Evolutionary conservation across 1,140 invertebrate species (phyloP), one percentile per base, ranked within the genome.

Genomic region (Rhagoletis pomonella): DNA sequence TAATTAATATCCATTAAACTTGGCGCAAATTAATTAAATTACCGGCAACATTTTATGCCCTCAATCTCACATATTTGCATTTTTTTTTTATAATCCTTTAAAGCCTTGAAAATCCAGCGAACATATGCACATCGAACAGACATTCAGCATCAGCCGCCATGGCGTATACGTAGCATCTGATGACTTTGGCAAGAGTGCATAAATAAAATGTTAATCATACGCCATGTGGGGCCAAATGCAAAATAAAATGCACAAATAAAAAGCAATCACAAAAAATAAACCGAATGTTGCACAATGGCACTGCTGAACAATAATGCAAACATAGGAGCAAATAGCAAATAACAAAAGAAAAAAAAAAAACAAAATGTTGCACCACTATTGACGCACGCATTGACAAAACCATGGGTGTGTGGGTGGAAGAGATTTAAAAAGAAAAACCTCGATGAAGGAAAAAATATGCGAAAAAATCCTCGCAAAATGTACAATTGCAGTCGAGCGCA

Each of bases 161-260:
- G 73, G 44, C 73, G 44, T 81, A 81, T 81, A 81, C 47, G 47
- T 55, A 29, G 44, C 50, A 81, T 29, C 29, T 29, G 29, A 29
- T 81, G 6, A 58, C 47, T 55, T 81, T 10, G 73, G 47, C 47
- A 81, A 55, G 73, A 81, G 73, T 81, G 73, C 73, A 81, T 81
- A 81, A 81, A 81, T 81, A 81, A 81, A 81, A 81, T 81, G 73
- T 81, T 81, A 81, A 81, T 81, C 73, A 81, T 81, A 81, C 73
- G 73, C n/a, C 73, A 50, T 81, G 73, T 81, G 73, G 47, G 73
- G 73, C 47, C 73, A 81, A 81, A 81, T 81, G 73, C 44, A 55
- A 81, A 81, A 81, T 81, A 81, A 81, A 81, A 81, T 81, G 73
- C 73, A 81, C 47, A 58, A 81, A 55, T 81, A 58, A 17, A 67